phyloP scores from a whole-genome alignment of 2,113 vertebrate species.

The Megaceryle maxima region DNA sequence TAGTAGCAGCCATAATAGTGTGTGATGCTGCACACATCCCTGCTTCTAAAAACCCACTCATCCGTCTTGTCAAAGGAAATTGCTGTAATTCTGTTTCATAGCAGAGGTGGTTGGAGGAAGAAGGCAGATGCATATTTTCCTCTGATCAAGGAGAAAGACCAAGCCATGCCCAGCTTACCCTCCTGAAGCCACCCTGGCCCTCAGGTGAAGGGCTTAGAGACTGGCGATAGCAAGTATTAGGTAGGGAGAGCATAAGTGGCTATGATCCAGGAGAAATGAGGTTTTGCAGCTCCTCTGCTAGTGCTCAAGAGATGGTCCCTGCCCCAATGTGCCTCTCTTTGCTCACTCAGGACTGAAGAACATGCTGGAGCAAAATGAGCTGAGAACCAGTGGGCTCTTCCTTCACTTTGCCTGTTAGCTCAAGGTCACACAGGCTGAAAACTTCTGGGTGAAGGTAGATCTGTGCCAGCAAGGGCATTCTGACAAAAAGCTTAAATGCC shows the following conservation, averaged over 20 bases:
- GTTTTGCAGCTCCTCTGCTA: not conserved
- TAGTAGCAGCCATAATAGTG: constrained; percentile 39
- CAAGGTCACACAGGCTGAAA: not conserved
- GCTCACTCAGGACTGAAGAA: not conserved
- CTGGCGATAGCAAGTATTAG: not conserved
- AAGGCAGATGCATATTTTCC: not conserved
- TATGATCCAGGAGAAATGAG: not conserved
- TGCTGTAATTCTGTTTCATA: constrained; percentile 11
- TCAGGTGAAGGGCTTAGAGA: not conserved
- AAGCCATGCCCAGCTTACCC: not conserved
- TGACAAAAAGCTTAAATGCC: not conserved
- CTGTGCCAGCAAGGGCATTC: not conserved
- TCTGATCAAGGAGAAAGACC: not conserved
- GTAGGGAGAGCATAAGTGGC: not conserved
- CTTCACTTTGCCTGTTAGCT: not conserved
- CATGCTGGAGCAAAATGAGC: not conserved
- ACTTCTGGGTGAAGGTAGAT: not conserved
- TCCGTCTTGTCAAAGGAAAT: constrained; percentile 13
- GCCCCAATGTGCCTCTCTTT: rapidly evolving
- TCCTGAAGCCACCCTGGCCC: not conserved
- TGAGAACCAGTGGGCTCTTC: not conserved
- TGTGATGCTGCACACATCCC: not conserved
- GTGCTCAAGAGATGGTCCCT: not conserved
- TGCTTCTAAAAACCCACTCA: constrained; percentile 36
- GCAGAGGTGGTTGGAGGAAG: constrained; percentile 11